Evolutionary conservation across 53 echinoderm and acorn worm genomes (phyloP).

Genomic region (Stichopus horrens): DNA sequence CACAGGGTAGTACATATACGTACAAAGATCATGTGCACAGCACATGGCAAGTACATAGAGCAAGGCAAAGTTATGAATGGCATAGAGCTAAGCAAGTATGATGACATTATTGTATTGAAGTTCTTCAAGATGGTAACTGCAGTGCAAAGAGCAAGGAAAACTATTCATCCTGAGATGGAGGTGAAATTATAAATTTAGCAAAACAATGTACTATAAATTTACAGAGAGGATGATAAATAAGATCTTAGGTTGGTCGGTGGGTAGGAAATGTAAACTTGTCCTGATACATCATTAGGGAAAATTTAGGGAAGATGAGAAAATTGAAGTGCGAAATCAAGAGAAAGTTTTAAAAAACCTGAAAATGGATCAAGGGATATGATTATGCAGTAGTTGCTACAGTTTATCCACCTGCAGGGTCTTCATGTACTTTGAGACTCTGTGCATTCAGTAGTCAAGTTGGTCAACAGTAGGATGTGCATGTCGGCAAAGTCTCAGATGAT

Average conservation of each 20-base stretch:
- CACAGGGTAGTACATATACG: too few species aligned
- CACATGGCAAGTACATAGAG: too few species aligned
- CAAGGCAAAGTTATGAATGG: too few species aligned
- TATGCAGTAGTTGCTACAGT: background rate
- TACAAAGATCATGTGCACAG: too few species aligned
- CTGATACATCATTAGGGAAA: too few species aligned
- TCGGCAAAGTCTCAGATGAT: background rate
- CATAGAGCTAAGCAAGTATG: too few species aligned
- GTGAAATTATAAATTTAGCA: background rate
- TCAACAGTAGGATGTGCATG: background rate
- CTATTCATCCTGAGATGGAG: too few species aligned
- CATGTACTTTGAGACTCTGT: background rate
- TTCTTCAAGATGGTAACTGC: too few species aligned
- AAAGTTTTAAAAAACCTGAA: background rate
- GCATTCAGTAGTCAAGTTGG: background rate
- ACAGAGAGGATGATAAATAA: conserved; percentile 2
- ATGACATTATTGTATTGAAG: too few species aligned
- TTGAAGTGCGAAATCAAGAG: background rate
- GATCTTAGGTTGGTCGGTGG: background rate
- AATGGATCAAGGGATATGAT: background rate
- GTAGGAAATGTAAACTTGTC: background rate
- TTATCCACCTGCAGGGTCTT: too few species aligned
- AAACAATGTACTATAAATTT: background rate
- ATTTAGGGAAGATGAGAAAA: too few species aligned
- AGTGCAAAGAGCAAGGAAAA: too few species aligned